Percentiles rank a stretch among this genome's conserved stretches.
These are phyloP conservation scores for Axis porcinus DNA, from an alignment of 2,113 vertebrate genomes.

Conservation along the genomic window DNA sequence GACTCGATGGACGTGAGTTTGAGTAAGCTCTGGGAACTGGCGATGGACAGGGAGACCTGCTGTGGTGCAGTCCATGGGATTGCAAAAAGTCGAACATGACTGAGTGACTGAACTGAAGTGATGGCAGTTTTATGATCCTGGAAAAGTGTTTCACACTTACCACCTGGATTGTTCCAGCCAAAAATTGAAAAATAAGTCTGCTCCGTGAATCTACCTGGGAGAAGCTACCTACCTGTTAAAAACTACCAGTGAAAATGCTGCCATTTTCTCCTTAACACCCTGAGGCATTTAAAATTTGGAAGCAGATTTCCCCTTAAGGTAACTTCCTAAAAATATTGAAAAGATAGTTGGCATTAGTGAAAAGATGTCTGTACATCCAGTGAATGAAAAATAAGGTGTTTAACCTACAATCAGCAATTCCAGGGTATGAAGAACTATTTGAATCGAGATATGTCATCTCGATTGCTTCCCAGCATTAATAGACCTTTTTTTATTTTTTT, in stretches of 20 bases:
- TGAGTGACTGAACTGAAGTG: not conserved
- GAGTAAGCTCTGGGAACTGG: not conserved
- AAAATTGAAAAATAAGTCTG: not conserved
- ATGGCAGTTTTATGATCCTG: not conserved
- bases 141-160: not conserved
- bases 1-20: not conserved
- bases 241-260: not conserved
- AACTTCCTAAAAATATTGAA: conserved; percentile 6
- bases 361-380: not conserved
- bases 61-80: not conserved
- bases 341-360: not conserved
- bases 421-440: not conserved
- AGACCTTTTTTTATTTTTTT: not conserved
- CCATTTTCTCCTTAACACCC: not conserved
- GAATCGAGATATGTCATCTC: not conserved
- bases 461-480: not conserved
- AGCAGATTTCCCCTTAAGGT: not conserved
- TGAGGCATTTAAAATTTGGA: not conserved
- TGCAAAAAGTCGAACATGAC: not conserved
- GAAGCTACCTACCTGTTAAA: not conserved
- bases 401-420: not conserved
- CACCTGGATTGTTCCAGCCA: not conserved
- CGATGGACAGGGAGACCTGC: not conserved
- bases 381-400: not conserved
- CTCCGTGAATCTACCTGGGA: not conserved